phyloP scores from a whole-genome alignment of 1,140 invertebrate genomes.

The Lethrus apterus region DNA sequence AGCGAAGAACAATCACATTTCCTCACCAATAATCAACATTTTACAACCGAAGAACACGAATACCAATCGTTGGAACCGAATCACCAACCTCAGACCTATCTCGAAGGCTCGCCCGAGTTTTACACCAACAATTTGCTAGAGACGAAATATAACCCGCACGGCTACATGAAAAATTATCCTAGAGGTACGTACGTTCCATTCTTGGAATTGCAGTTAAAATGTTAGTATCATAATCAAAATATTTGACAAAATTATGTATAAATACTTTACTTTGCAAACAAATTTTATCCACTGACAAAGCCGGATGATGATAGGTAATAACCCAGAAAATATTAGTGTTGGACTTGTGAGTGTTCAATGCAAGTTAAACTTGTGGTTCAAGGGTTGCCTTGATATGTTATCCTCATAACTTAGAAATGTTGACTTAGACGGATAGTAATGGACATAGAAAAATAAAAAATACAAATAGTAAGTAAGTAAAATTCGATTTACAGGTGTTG shows the following conservation, averaged over 20 bases:
- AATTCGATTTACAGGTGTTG: constrained; percentile 39
- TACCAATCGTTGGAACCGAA: constrained; percentile 60
- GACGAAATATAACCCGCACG: constrained; percentile 59
- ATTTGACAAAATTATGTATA: too few species aligned
- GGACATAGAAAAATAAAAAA: too few species aligned
- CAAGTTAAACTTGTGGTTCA: too few species aligned
- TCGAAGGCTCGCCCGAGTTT: constrained; percentile 68
- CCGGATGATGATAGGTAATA: too few species aligned
- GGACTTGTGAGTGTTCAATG: too few species aligned
- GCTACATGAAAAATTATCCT: constrained; percentile 59
- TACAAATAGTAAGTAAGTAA: neutral
- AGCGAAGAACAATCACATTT: constrained; percentile 29
- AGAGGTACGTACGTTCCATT: constrained; percentile 55
- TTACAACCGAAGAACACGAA: constrained; percentile 57
- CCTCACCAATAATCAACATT: constrained; percentile 44
- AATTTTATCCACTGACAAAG: too few species aligned
- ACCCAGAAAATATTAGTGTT: too few species aligned
- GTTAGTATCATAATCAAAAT: neutral
- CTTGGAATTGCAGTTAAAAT: neutral
- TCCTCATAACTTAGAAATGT: too few species aligned
- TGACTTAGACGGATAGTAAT: too few species aligned
- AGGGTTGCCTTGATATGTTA: too few species aligned
- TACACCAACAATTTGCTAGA: constrained; percentile 57
- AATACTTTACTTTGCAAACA: too few species aligned
- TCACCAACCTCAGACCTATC: constrained; percentile 48